Evolutionary conservation across 1,140 invertebrate species (phyloP).

Genomic region (Temnothorax nylanderi): DNA sequence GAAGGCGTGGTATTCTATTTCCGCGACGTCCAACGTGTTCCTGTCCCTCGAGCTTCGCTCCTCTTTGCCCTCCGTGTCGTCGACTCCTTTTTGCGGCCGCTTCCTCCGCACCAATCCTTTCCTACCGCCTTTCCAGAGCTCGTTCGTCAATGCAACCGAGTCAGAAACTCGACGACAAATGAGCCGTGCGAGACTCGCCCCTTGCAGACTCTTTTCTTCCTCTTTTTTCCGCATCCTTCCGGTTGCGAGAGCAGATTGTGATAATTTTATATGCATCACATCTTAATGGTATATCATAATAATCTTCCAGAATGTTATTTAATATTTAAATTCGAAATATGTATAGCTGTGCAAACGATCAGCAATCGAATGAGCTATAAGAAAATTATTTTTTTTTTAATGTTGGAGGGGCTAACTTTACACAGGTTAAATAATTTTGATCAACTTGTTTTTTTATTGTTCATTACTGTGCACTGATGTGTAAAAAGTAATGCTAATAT

Average conservation of each 20-base stretch:
- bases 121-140: slow-evolving; percentile 70
- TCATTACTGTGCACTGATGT: background rate
- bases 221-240: slow-evolving; percentile 53
- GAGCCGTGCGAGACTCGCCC: slow-evolving; percentile 63
- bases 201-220: slow-evolving; percentile 55
- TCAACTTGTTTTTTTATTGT: background rate
- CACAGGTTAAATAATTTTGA: background rate
- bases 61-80: slow-evolving; percentile 35
- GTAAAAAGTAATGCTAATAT: background rate
- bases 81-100: slow-evolving; percentile 66
- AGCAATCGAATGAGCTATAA: no score
- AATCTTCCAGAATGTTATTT: background rate
- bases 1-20: slow-evolving; percentile 82
- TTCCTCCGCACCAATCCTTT: slow-evolving; percentile 68
- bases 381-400: no score
- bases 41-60: slow-evolving; percentile 43
- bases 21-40: slow-evolving; percentile 63
- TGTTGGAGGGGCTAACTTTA: no score
- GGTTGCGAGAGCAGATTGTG: slow-evolving; percentile 23
- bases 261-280: background rate
- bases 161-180: slow-evolving; percentile 79
- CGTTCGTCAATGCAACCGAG: slow-evolving; percentile 77
- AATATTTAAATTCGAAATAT: background rate
- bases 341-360: no score
- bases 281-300: background rate